Percentiles rank a stretch among this genome's conserved stretches.
phyloP scores from a whole-genome alignment of 2,113 vertebrate species.

The Eudyptes chrysolophus region DNA sequence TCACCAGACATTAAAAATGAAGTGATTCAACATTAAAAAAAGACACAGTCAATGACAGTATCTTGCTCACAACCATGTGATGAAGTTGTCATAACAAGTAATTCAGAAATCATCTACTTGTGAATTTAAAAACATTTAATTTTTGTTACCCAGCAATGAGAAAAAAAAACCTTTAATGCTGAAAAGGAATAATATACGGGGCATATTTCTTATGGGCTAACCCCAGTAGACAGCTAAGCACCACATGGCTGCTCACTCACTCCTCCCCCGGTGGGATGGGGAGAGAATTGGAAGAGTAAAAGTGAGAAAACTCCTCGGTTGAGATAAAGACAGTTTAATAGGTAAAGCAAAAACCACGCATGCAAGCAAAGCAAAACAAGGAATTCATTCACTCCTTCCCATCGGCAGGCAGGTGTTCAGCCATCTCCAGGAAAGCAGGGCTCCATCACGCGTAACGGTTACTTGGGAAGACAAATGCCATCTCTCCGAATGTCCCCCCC shows the following conservation, averaged over 20 bases:
- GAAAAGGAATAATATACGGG: background rate
- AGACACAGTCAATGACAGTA: background rate
- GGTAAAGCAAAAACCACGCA: background rate
- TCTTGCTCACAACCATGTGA: background rate
- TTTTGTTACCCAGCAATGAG: background rate
- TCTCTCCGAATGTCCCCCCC: too few relatives aligned
- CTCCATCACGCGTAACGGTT: background rate
- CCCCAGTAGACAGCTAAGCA: background rate
- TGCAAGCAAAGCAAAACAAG: background rate
- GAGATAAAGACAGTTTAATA: background rate
- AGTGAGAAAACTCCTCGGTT: background rate
- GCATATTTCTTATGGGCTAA: background rate
- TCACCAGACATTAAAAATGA: conserved; percentile 1
- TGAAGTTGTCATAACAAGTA: background rate
- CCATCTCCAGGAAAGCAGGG: background rate
- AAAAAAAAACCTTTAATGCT: background rate
- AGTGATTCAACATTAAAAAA: background rate
- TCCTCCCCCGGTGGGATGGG: background rate
- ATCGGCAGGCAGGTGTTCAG: background rate
- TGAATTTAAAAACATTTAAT: background rate
- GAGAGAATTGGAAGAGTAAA: background rate
- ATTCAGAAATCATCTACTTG: background rate
- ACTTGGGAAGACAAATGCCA: too few relatives aligned
- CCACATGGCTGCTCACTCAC: fast-evolving
- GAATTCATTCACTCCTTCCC: background rate